Evolutionary conservation across 2,888 invertebrate species (phyloP), one percentile per base, ranked within the genome.

Genomic region (Scaptomyza cyrtandrae): DNA sequence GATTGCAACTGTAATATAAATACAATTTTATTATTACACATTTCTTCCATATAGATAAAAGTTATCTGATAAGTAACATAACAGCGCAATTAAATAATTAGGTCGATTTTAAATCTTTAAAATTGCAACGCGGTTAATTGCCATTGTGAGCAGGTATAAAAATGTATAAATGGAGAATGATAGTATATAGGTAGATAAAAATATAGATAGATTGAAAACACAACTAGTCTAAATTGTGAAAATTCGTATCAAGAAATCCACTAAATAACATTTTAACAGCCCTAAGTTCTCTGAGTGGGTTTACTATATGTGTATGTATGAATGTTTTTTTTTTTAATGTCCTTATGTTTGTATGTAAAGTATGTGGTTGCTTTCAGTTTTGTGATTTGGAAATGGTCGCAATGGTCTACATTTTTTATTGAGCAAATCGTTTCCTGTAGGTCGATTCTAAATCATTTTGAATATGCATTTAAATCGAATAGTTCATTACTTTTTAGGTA

Each of bases 221-320:
- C 46, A 72, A 59, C 39, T 19, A 56, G 44, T 58, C 37, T 39
- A 58, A 56, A 69, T 67, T 64, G 63, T 65, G 62, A 67, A 83
- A 71, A 52, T 60, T 73, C 37, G 50, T 75, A 83, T 83, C 79
- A 78, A 80, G 81, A 75, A 75, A 75, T 75, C 78, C 80, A 66
- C 63, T 85, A 80, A 86, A 76, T 78, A 84, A 86, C 81, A 84
- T 66, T 84, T 81, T 75, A 84, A 85, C 85, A 85, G 85, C 85
- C 85, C 85, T 86, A 85, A 82, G 65, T 77, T 85, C 81, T 86
- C 85, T 85, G 85, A 85, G 84, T 86, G 78, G 76, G 64, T 81
- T 81, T 53, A 67, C 77, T 80, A 78, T 57, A 64, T 61, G 62
- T 71, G 53, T 67, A 55, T 50, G 24, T 53, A 58, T 62, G n/a